A percentile compares a stretch with the other conserved stretches of the same genome.
These are phyloP conservation scores for Abrostola tripartita DNA, from an alignment of 2,888 invertebrate species.

Conservation along the genomic window DNA sequence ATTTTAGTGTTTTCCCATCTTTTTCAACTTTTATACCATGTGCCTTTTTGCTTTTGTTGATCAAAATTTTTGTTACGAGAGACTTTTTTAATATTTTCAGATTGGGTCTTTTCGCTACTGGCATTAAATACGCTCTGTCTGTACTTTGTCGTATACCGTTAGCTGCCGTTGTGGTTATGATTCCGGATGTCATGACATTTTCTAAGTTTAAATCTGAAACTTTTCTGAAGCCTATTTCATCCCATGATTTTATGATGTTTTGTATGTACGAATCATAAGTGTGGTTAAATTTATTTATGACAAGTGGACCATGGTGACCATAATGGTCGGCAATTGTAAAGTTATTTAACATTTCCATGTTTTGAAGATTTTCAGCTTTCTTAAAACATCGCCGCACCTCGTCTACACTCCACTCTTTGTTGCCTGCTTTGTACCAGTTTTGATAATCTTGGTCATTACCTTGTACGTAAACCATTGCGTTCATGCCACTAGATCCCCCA, in stretches of 20 bases:
- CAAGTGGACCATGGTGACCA: constrained; percentile 79
- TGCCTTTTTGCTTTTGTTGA: constrained; percentile 18
- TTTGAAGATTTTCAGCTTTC: constrained; percentile 82
- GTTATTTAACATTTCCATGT: constrained; percentile 56
- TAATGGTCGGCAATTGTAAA: constrained; percentile 61
- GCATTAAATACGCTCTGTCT: constrained; percentile 87
- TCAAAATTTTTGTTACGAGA: constrained; percentile 41
- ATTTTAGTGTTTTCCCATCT: constrained; percentile 9
- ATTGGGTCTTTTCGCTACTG: constrained; percentile 49
- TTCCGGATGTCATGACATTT: constrained; percentile 81
- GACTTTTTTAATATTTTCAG: constrained; percentile 35
- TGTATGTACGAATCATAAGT: constrained; percentile 60
- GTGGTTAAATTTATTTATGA: constrained; percentile 78
- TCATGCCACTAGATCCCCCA: constrained; percentile 87
- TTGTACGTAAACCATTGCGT: constrained; percentile 87
- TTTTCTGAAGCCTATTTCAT: constrained; percentile 76
- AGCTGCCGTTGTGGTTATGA: constrained; percentile 77
- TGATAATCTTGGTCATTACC: constrained; percentile 85
- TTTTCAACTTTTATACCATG: constrained; percentile 44
- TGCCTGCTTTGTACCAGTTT: constrained; percentile 86
- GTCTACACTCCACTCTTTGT: constrained; percentile 86
- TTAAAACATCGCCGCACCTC: constrained; percentile 81
- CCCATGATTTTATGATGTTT: constrained; percentile 71
- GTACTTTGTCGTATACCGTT: constrained; percentile 84
- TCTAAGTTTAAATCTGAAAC: constrained; percentile 76